A percentile compares a stretch with the other conserved stretches of the same genome.
Evolutionary conservation across 2,113 vertebrate species (phyloP).

Genomic region (Gorilla gorilla): DNA sequence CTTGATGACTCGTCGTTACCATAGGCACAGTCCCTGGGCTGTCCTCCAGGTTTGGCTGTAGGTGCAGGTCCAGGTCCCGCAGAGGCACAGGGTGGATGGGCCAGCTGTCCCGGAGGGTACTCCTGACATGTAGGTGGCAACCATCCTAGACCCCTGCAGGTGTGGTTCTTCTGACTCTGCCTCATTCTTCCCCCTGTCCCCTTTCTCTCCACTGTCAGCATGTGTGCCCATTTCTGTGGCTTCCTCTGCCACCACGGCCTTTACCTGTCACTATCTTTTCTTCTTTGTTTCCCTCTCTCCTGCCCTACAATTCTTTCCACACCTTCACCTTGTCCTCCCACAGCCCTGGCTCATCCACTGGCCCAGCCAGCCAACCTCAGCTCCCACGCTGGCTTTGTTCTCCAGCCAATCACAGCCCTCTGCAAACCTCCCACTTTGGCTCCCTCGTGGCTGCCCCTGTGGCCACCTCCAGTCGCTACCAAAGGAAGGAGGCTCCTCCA

Average conservation of each 20-base stretch:
- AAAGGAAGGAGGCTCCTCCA: not conserved
- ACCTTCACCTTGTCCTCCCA: not conserved
- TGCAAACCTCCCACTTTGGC: not conserved
- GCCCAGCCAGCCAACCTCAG: not conserved
- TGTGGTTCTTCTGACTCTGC: not conserved
- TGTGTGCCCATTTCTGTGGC: not conserved
- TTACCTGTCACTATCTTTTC: not conserved
- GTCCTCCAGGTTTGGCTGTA: not conserved
- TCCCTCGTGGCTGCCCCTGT: not conserved
- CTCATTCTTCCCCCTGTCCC: not conserved
- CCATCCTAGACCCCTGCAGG: accelerated
- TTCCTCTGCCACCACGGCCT: not conserved
- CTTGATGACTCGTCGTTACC: not conserved
- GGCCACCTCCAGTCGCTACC: too few relatives aligned
- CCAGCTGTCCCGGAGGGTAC: not conserved
- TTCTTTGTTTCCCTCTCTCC: not conserved
- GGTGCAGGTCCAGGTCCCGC: not conserved
- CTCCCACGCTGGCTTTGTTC: not conserved
- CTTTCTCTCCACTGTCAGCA: not conserved
- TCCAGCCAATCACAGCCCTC: not conserved
- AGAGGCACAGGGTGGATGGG: not conserved
- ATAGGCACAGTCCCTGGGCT: not conserved
- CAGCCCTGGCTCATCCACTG: not conserved
- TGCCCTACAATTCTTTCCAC: not conserved
- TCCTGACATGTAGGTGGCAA: not conserved